These are phyloP conservation scores for Mylabris sibirica DNA, from an alignment of 2,888 invertebrate species.

Conservation along the genomic window DNA sequence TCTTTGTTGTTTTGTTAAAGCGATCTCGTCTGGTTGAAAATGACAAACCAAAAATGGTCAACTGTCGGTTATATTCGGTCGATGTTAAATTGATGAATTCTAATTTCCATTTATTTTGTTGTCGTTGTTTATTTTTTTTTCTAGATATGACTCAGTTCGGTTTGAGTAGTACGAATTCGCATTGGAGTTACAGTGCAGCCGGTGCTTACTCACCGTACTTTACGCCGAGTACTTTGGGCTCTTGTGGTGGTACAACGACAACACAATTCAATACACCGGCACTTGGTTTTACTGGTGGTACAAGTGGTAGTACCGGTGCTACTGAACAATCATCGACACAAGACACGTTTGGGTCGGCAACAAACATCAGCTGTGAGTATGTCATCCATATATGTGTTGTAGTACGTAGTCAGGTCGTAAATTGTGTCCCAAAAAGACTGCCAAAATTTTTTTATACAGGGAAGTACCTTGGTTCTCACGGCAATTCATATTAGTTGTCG, in stretches of 20 bases:
- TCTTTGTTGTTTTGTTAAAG: not conserved
- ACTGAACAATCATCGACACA: constrained; percentile 67
- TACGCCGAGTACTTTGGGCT: constrained; percentile 72
- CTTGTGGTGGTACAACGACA: constrained; percentile 76
- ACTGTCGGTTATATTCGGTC: not conserved
- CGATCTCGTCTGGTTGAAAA: not conserved
- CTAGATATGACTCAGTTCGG: constrained; percentile 88
- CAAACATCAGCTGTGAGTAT: constrained; percentile 50
- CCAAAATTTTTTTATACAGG: too few species aligned
- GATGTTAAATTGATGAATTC: not conserved
- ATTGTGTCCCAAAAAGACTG: not conserved
- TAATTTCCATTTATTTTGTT: not conserved
- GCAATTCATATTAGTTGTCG: too few species aligned
- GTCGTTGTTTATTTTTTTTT: constrained; percentile 30
- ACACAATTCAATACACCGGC: constrained; percentile 79
- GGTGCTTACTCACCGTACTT: constrained; percentile 88
- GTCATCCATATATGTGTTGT: constrained; percentile 52
- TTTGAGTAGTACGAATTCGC: constrained; percentile 82
- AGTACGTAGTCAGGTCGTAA: not conserved
- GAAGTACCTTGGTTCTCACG: too few species aligned
- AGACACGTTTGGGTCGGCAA: constrained; percentile 60
- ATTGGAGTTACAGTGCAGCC: constrained; percentile 88
- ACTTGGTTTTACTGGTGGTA: constrained; percentile 74
- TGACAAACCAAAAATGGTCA: not conserved
- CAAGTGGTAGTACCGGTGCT: constrained; percentile 57